Conservation (phyloP, 2,888 invertebrate genomes). For the Sphinx pinastri region DNA sequence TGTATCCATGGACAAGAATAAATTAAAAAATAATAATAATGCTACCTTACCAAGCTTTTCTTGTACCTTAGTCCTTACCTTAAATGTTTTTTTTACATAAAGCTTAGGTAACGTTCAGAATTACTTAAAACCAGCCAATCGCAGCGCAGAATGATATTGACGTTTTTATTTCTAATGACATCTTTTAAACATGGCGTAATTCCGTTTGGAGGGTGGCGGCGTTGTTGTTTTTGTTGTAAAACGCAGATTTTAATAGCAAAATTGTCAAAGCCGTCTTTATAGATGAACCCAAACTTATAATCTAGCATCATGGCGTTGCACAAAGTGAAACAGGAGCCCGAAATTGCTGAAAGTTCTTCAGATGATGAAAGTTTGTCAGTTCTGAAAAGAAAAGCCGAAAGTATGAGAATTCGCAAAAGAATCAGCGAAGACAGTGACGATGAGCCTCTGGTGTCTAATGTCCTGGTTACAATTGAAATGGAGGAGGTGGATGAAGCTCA, state of each 20-base stretch:
- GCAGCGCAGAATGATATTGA: slow-evolving; percentile 12
- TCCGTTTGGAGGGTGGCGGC: neutral
- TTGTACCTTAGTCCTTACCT: too few relatives aligned
- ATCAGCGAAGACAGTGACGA: slow-evolving; percentile 40
- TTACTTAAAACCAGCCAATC: neutral
- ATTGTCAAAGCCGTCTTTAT: neutral
- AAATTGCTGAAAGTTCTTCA: slow-evolving; percentile 44
- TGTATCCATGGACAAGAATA: too few relatives aligned
- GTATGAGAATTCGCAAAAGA: slow-evolving; percentile 28
- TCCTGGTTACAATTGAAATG: slow-evolving; percentile 48
- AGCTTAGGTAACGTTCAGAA: too few relatives aligned
- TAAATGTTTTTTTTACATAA: too few relatives aligned
- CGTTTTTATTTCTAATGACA: slow-evolving; percentile 34
- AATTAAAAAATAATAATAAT: too few relatives aligned
- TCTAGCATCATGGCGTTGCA: slow-evolving; percentile 39
- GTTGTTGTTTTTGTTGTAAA: slow-evolving; percentile 26
- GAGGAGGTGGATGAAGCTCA: slow-evolving; percentile 46
- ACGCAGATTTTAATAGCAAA: slow-evolving; percentile 11
- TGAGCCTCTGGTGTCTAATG: slow-evolving; percentile 40
- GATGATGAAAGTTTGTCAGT: slow-evolving; percentile 48
- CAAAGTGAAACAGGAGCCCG: slow-evolving; percentile 36
- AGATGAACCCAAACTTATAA: neutral
- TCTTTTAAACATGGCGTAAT: slow-evolving; percentile 44
- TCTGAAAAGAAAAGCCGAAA: slow-evolving; percentile 45
- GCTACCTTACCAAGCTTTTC: too few relatives aligned